Conservation (phyloP, 2,113 vertebrate genomes). For the Arizona elegans region DNA sequence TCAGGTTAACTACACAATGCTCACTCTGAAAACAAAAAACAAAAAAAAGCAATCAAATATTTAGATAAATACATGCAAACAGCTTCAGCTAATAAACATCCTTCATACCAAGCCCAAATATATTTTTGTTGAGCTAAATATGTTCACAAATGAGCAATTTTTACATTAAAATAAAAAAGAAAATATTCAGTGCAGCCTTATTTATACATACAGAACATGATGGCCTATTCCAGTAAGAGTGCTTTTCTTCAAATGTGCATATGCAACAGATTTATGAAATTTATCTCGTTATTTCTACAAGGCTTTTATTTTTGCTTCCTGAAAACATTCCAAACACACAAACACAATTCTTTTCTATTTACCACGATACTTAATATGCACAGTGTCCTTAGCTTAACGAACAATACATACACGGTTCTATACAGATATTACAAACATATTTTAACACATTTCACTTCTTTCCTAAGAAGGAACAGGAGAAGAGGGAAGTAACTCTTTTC, state of each 20-base stretch:
- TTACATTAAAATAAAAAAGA: background rate
- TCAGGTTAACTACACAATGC: background rate
- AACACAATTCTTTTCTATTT: background rate
- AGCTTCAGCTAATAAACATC: background rate
- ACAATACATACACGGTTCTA: background rate
- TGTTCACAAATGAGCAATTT: background rate
- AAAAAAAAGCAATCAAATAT: background rate
- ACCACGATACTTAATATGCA: background rate
- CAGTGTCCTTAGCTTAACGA: background rate
- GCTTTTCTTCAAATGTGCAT: background rate
- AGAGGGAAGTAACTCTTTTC: background rate
- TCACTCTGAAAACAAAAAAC: background rate
- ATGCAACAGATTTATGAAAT: background rate
- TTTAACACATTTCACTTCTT: background rate
- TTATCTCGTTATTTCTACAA: background rate
- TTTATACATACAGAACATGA: background rate
- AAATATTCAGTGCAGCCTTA: background rate
- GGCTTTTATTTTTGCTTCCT: background rate
- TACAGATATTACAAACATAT: background rate
- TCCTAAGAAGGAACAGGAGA: background rate
- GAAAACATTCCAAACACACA: background rate
- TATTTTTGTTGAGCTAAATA: background rate
- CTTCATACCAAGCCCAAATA: background rate
- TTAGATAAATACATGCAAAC: background rate
- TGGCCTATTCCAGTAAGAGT: background rate